Evolutionary conservation across 2,113 vertebrate species (phyloP).

Genomic region (Pteropus alecto): DNA sequence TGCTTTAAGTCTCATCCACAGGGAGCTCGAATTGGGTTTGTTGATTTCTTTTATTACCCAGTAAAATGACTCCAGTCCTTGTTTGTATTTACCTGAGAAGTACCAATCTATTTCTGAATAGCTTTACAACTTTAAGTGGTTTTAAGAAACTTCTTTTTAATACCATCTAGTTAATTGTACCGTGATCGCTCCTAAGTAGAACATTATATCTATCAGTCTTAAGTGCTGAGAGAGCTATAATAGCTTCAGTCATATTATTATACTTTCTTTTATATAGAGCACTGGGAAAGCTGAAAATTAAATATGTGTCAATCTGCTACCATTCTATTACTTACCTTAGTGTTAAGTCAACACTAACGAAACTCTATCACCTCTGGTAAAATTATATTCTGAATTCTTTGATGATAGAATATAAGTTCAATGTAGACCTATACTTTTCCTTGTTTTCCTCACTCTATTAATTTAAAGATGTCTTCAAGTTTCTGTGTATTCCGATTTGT

Average conservation of each 20-base stretch:
- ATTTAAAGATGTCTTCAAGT: slow-evolving; percentile 31
- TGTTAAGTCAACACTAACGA: slow-evolving; percentile 59
- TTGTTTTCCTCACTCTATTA: background rate
- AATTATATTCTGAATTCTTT: slow-evolving; percentile 41
- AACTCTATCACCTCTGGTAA: slow-evolving; percentile 11
- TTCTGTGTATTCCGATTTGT: background rate
- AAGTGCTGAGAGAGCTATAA: slow-evolving; percentile 66
- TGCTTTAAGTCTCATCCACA: slow-evolving; percentile 44
- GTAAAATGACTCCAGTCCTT: slow-evolving; percentile 67
- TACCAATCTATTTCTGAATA: slow-evolving; percentile 63
- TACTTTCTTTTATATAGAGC: slow-evolving; percentile 70
- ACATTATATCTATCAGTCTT: slow-evolving; percentile 70
- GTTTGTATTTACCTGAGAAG: slow-evolving; percentile 75
- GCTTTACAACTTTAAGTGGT: slow-evolving; percentile 70
- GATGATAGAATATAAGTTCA: background rate
- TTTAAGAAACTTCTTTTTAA: slow-evolving; percentile 79
- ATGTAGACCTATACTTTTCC: background rate
- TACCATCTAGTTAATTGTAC: slow-evolving; percentile 75
- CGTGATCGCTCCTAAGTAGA: slow-evolving; percentile 75
- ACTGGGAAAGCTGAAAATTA: slow-evolving; percentile 56
- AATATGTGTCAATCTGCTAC: slow-evolving; percentile 64
- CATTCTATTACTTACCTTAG: slow-evolving; percentile 67
- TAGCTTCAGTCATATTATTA: slow-evolving; percentile 54
- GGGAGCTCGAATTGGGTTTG: slow-evolving; percentile 33
- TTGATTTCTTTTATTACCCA: slow-evolving; percentile 59